Percentiles rank a stretch among this genome's conserved stretches.
Conservation (phyloP, 2,113 vertebrate species). For the Salvelinus fontinalis region DNA sequence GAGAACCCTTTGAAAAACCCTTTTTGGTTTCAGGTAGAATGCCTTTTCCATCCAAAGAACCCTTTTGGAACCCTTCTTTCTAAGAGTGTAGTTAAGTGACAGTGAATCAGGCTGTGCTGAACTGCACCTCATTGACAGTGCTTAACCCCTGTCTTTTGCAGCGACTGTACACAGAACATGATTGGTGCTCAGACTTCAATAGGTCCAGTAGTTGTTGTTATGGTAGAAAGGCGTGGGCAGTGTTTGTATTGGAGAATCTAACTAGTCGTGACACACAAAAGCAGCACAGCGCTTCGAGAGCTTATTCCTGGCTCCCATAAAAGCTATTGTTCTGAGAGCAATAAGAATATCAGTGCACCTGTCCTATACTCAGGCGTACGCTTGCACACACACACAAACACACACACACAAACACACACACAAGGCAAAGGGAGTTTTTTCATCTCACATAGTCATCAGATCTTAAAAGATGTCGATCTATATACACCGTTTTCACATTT, state of each 20-base stretch:
- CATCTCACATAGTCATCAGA: neutral
- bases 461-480: too few species aligned
- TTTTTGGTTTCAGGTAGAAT: too few species aligned
- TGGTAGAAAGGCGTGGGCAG: neutral
- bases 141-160: neutral
- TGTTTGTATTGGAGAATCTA: neutral
- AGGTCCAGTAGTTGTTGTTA: too few species aligned
- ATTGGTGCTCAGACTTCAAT: too few species aligned
- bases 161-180: neutral
- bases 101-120: neutral
- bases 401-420: neutral
- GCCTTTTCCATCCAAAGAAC: too few species aligned
- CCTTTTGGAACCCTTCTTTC: too few species aligned
- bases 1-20: too few species aligned
- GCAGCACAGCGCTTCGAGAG: neutral
- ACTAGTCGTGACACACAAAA: neutral
- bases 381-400: too few species aligned
- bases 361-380: neutral
- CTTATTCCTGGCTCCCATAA: neutral
- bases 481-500: too few species aligned
- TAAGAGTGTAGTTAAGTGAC: neutral
- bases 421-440: neutral
- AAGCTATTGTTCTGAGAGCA: neutral
- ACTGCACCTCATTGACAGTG: neutral
- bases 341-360: neutral